Conservation (phyloP, 2,113 vertebrate genomes). For the Lutjanus erythropterus region DNA sequence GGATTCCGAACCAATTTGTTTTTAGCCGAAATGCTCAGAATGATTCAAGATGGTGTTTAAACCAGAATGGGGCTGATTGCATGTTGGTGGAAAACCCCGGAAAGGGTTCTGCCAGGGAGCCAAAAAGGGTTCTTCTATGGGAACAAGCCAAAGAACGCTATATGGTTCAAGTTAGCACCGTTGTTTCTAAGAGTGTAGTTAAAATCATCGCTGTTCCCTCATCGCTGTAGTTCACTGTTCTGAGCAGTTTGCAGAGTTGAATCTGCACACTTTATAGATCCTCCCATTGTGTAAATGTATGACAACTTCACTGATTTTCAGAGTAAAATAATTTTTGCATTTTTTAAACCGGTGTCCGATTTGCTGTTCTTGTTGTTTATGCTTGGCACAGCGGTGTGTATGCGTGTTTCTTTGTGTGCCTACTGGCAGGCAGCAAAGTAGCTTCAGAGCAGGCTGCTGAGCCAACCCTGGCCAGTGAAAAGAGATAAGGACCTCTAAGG, state of each 20-base stretch:
- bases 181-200: too few species aligned
- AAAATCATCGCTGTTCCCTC: conserved; percentile 30
- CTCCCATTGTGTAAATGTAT: conserved; percentile 55
- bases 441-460: conserved; percentile 52
- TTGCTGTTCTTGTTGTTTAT: conserved; percentile 28
- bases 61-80: too few species aligned
- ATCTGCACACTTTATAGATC: conserved; percentile 48
- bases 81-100: too few species aligned
- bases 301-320: conserved; percentile 53
- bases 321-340: conserved; percentile 75
- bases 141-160: too few species aligned
- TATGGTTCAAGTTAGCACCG: too few species aligned
- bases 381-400: conserved; percentile 6
- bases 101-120: too few species aligned
- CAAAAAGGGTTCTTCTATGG: too few species aligned
- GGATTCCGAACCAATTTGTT: too few species aligned
- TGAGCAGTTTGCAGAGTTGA: conserved; percentile 31
- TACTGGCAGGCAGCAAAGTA: conserved; percentile 28
- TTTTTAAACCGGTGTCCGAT: conserved; percentile 41
- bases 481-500: conserved; percentile 67
- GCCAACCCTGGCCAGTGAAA: conserved; percentile 47
- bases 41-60: too few species aligned
- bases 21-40: too few species aligned
- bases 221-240: conserved; percentile 35
- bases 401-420: conserved; percentile 28